Base-by-base conservation (phyloP, 2,888 invertebrate species). In the Pseudanteris insignis region DNA sequence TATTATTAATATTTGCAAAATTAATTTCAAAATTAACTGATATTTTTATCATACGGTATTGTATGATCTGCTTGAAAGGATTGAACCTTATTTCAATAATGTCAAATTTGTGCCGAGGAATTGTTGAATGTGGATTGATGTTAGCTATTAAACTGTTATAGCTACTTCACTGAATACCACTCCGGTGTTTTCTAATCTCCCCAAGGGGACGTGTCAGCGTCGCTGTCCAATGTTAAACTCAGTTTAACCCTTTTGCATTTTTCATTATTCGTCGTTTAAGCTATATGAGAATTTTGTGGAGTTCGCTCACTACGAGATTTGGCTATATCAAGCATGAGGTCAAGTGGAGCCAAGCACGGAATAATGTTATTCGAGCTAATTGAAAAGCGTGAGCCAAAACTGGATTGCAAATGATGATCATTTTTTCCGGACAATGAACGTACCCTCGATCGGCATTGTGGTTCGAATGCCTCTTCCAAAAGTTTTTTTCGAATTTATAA, bases 191-290 rank as follows among this genome's bases (percentile, higher is more conserved):
- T 33, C 37, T 57, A 62, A 53, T 57, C 51, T 62, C 57, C 57
- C 57, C 11, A 43, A 47, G 57, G 55, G 46, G 18, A 51, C 36
- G 53, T 53, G 47, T 62, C 62, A 57, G 29, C 46, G 29, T 30
- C 34, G 25, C 14, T 15, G 33, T 15, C 38, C 43, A 33, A 32
- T 40, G 25, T 33, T 62, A 41, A 61, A 55, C 46, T 55, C 50
- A 30, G 38, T 41, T 55, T 51, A 61, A 50, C 50, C 48, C 61
- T 43, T 40, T 44, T 55, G 54, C 44, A 61, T 61, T 61, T 61
- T 55, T 54, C 54, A 61, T 55, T 40, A 34, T 32, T 15, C 38
- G 1, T 9, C 25, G 29, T 55, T 55, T 40, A 28, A 50, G 30
- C 40, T n/a, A 28, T 29, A 10, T 10, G 34, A 47, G 30, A 59